Base-by-base conservation (phyloP, 2,797 vertebrate genomes). In the Moxostoma hubbsi region DNA sequence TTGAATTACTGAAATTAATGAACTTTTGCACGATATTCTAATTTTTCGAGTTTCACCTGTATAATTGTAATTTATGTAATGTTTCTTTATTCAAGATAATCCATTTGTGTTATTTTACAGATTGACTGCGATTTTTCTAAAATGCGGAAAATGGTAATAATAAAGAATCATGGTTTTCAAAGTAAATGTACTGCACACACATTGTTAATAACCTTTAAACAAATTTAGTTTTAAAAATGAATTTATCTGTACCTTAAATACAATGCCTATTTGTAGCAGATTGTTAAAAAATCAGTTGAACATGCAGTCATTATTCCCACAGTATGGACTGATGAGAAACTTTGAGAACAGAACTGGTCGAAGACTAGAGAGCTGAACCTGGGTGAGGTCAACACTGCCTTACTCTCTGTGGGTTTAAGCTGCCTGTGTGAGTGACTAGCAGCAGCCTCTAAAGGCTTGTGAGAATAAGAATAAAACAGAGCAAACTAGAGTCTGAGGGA, bases 401-500 rank as follows among this genome's bases (percentile, higher is more conserved):
- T 65, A 63, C 51, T 71, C 76, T 78, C 76, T 46, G 7, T 63
- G 76, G 67, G 67, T 47, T 78, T 49, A 63, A 57, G 51, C 68
- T 64, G 58, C 51, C 6, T 55, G 13, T 64, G 10, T 74, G 71
- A 68, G 49, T 73, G 78, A 74, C 63, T 74, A 73, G 62, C 46
- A 13, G 53, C 63, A 45, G 46, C 51, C 12, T 73, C 18, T 74
- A 57, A 79, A 65, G 51, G 58, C 71, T 63, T 45, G 47, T 50
- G 62, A 75, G 65, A 84, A 68, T 64, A 18, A 24, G 71, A 62
- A 83, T 76, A 70, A 86, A 85, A 75, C 57, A 77, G 71, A 67
- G 85, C 79, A 86, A 87, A 89, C 82, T 89, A 79, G 81, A 88
- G 81, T 6, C 63, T 86, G 84, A 87, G 85, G 79, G 85, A 84